Percentiles rank a stretch among this genome's conserved stretches.
Conservation (phyloP, 2,113 vertebrate species). For the Laterallus jamaicensis region DNA sequence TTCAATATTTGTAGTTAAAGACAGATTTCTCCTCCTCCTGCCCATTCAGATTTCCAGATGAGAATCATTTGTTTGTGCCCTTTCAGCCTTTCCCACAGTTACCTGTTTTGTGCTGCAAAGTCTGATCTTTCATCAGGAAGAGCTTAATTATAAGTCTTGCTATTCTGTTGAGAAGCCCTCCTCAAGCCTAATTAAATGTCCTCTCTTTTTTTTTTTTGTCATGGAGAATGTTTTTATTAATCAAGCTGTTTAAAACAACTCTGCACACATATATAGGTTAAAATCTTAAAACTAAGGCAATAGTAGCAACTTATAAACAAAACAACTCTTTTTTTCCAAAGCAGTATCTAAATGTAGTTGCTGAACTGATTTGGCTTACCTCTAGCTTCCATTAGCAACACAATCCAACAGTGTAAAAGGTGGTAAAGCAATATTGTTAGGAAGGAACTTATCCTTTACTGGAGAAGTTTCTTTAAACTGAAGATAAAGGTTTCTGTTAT, state of each 20-base stretch:
- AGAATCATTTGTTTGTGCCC: not conserved
- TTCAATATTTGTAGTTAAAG: not conserved
- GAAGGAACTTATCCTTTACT: not conserved
- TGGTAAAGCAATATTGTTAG: not conserved
- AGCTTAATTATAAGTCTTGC: not conserved
- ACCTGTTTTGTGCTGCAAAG: not conserved
- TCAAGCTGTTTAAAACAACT: not conserved
- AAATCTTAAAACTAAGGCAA: not conserved
- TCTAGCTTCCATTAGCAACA: not conserved
- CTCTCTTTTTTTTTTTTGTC: not conserved
- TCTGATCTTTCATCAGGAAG: conserved; percentile 26
- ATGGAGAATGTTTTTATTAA: not conserved
- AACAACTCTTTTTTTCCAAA: not conserved
- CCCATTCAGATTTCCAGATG: not conserved
- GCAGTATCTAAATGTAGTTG: not conserved
- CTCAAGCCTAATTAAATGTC: no score
- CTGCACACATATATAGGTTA: not conserved
- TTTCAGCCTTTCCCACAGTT: conserved; percentile 40
- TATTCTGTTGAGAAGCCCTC: not conserved
- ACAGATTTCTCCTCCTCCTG: conserved; percentile 19
- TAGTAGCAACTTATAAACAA: not conserved
- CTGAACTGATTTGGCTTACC: not conserved
- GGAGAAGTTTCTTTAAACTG: not conserved
- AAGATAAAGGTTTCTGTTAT: not conserved
- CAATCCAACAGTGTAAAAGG: not conserved